Base-by-base conservation (phyloP, 2,113 vertebrate species). In the Varanus salvator region DNA sequence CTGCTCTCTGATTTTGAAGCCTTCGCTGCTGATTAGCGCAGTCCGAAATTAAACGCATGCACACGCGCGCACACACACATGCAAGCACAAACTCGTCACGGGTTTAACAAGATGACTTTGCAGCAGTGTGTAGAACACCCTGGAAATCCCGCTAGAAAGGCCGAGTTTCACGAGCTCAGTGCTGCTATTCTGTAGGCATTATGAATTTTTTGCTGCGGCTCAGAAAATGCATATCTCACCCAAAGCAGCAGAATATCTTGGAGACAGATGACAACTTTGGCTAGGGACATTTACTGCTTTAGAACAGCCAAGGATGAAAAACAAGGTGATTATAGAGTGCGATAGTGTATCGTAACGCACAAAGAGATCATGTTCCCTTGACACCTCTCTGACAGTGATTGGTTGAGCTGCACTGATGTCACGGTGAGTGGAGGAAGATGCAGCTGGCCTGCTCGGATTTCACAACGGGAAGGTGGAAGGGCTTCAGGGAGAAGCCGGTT, bases 81-180 rank as follows among this genome's bases (percentile, higher is more conserved):
- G 14, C 54, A 57, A 8, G 14, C 54, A 57, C 25, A 78, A 25
- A 27, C 48, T 48, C 77, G 29, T 11, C 60, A 84, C 14, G 38
- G 74, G 1, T 44, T 29, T 38, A 44, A 27, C 17, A 31, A 80
- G n/a, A 74, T 34, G 27, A 57, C 50, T 74, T 54, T 57, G 48
- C 48, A 87, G 50, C 48, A 27, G 8, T 75, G 0, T 48, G 21
- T 50, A 11, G 71, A 48, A 64, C 6, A 54, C 92, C 91, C 84
- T 91, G 93, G 83, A 91, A 88, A 81, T 90, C 88, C 27, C 83
- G 38, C 11, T 60, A 86, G 72, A 68, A 76, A 87, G 69, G 19
- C 52, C 38, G 8, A 31, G 64, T 76, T 88, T 83, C 93, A 89
- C 84, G n/a, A 82, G 34, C 86, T 88, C 31, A 25, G 74, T 6